phyloP scores from a whole-genome alignment of 2,797 vertebrate species.

The Tapirus indicus region DNA sequence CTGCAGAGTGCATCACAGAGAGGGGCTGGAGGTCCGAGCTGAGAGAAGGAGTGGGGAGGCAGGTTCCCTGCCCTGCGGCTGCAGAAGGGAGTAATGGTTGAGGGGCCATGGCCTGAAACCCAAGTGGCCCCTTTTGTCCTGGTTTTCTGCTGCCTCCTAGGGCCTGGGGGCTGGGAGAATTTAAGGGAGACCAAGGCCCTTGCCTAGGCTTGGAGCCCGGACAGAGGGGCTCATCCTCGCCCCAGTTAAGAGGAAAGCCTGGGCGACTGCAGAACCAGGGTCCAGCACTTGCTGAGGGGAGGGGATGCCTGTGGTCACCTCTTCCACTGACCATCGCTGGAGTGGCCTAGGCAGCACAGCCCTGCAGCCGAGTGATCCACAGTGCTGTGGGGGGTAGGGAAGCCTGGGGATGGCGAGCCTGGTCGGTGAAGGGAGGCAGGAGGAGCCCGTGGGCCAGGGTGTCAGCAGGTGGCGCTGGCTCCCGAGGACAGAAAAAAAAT shows the following conservation, averaged over 20 bases:
- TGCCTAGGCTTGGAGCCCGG: not conserved
- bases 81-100: not conserved
- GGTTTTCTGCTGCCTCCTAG: not conserved
- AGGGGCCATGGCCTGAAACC: not conserved
- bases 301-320: rapidly evolving
- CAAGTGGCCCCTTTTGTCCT: not conserved
- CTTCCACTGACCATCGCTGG: rapidly evolving
- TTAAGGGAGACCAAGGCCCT: not conserved
- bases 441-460: not conserved
- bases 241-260: not conserved
- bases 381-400: not conserved
- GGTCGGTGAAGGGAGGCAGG: not conserved
- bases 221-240: not conserved
- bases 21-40: not conserved
- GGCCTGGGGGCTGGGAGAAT: not conserved
- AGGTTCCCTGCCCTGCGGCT: not conserved
- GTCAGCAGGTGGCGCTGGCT: conserved; percentile 81
- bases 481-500: conserved; percentile 54
- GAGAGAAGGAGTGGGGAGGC: not conserved
- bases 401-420: too few relatives aligned
- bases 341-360: too few relatives aligned
- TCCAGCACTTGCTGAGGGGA: not conserved
- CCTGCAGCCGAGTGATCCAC: not conserved
- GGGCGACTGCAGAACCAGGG: not conserved
- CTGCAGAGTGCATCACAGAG: not conserved